phyloP scores from a whole-genome alignment of 2,888 invertebrate genomes.

The Eustalomyia histrio region DNA sequence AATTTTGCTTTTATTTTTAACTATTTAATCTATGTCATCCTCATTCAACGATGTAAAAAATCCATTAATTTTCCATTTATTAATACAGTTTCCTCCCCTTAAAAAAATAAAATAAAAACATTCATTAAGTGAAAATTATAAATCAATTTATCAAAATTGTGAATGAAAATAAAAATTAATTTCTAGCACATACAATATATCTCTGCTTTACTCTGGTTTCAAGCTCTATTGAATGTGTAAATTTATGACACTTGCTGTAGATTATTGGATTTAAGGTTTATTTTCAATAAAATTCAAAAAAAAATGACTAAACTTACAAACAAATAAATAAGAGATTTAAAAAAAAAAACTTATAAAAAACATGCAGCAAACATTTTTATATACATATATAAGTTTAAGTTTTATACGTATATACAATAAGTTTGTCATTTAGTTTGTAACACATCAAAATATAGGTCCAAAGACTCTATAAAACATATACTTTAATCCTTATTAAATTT shows the following conservation, averaged over 20 bases:
- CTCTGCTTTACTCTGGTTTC: slow-evolving; percentile 27
- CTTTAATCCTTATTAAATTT: too few relatives aligned
- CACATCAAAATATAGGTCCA: too few relatives aligned
- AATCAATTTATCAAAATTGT: slow-evolving; percentile 50
- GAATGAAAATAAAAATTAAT: slow-evolving; percentile 36
- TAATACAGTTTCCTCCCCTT: not conserved
- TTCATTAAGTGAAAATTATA: slow-evolving; percentile 18
- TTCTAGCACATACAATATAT: slow-evolving; percentile 1
- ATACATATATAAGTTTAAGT: too few relatives aligned
- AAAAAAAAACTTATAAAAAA: too few relatives aligned
- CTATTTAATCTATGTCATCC: not conserved
- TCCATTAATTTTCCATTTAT: slow-evolving; percentile 34
- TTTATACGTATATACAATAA: too few relatives aligned
- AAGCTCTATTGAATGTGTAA: slow-evolving; percentile 38
- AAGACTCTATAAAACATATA: too few relatives aligned
- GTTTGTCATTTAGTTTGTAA: too few relatives aligned
- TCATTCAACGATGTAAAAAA: slow-evolving; percentile 10
- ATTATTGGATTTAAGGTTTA: slow-evolving; percentile 55
- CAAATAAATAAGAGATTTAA: slow-evolving; percentile 13
- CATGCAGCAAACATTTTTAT: too few relatives aligned
- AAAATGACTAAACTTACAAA: slow-evolving; percentile 37
- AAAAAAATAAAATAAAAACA: not conserved
- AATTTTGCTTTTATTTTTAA: too few relatives aligned
- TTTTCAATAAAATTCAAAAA: slow-evolving; percentile 30
- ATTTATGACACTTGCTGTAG: slow-evolving; percentile 54